Evolutionary conservation across 1,140 invertebrate species (phyloP), one percentile per base, ranked within the genome.

Genomic region (Pissodes strobi): DNA sequence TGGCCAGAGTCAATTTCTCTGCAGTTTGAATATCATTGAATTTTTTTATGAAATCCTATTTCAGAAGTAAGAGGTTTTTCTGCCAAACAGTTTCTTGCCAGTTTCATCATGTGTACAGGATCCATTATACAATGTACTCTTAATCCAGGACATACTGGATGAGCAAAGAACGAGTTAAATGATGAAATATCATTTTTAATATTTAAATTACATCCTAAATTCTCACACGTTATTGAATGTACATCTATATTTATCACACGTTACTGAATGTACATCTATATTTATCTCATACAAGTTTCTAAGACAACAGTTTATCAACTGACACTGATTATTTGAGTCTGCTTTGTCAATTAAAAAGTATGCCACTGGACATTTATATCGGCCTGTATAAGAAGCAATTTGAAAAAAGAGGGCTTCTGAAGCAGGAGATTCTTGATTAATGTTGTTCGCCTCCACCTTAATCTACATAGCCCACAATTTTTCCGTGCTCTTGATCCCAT

Each of bases 301-400:
- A 8, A 71, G 49, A 10, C 58, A 62, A 22, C 59, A 21, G 27
- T 55, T 17, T 19, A 71, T 43, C 59, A 72, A 64, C 5, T 66
- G 27, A 9, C 21, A 6, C 46, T 69, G 61, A 12, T 67, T 8
- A 19, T 62, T 12, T n/a, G 66, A 64, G 41, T 48, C 55, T 55
- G 68, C 30, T 46, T 68, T 64, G 25, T 67, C 61, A 10, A 66
- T 66, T 21, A 73, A 69, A 61, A 73, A 72, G 52, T 73, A 74
- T 6, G 61, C n/a, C 12, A 74, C 66, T 1, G 68, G 68, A 37
- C 46, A 66, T 64, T 63, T 67, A 52, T 58, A 59, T 43, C 39
- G 64, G 1, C 52, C 46, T 23, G 53, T 68, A 30, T 55, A n/a
- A n/a, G n/a, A n/a, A n/a, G n/a, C n/a, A n/a, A n/a, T n/a, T n/a